A percentile compares a stretch with the other conserved stretches of the same genome.
phyloP scores from a whole-genome alignment of 2,888 invertebrate species.

The Rhopalosiphum nymphaeae region DNA sequence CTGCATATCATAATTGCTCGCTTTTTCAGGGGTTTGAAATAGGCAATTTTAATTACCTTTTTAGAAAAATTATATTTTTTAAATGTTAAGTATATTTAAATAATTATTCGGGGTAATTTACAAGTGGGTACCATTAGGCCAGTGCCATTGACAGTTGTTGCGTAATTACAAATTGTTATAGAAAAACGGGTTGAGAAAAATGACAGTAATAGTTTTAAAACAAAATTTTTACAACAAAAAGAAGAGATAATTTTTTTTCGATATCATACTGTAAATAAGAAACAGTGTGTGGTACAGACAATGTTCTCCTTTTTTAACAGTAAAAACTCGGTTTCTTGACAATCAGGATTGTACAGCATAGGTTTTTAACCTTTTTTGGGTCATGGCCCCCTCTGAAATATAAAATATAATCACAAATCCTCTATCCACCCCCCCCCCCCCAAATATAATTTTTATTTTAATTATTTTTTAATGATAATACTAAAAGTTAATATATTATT shows the following conservation, averaged over 20 bases:
- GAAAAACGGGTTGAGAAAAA: neutral
- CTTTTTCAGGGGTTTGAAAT: neutral
- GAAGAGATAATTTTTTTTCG: neutral
- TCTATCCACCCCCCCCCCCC: neutral
- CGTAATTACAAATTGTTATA: neutral
- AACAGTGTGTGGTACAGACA: neutral
- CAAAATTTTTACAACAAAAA: neutral
- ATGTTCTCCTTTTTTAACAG: neutral
- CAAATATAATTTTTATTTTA: neutral
- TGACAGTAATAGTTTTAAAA: neutral
- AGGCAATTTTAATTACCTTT: neutral
- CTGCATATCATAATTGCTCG: neutral
- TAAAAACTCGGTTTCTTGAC: neutral
- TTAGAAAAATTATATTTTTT: neutral
- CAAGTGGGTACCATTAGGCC: neutral
- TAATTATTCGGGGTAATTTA: neutral
- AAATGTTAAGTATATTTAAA: neutral
- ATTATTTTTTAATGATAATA: neutral
- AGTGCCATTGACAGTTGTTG: neutral
- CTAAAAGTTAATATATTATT: neutral
- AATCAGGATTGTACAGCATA: too few relatives aligned
- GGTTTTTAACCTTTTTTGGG: neutral
- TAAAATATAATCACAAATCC: neutral
- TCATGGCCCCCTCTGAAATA: neutral
- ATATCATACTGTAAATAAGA: neutral